These are phyloP conservation scores for Cheilosia urbana DNA, from an alignment of 2,888 invertebrate species.

Conservation along the genomic window DNA sequence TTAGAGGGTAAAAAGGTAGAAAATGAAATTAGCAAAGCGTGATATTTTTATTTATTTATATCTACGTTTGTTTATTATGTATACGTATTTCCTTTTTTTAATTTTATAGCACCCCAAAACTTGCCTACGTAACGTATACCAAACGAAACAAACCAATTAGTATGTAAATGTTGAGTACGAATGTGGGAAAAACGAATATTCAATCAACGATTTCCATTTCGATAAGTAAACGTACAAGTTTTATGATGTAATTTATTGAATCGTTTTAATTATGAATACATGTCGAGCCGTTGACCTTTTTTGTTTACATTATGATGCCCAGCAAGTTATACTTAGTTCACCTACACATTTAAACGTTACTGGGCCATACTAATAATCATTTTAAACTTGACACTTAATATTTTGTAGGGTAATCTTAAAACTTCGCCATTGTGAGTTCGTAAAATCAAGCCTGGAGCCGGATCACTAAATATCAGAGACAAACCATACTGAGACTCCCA, in stretches of 20 bases:
- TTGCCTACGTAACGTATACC: conserved; percentile 31
- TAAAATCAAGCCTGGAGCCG: too few relatives aligned
- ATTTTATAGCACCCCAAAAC: conserved; percentile 28
- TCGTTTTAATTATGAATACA: conserved; percentile 13
- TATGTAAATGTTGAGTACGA: conserved; percentile 12
- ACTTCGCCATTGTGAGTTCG: too few relatives aligned
- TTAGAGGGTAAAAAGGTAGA: conserved; percentile 18
- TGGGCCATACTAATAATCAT: too few relatives aligned
- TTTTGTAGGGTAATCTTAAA: too few relatives aligned
- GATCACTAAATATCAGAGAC: too few relatives aligned
- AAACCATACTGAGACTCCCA: too few relatives aligned
- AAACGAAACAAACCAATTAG: background rate
- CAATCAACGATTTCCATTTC: conserved; percentile 41
- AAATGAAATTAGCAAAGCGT: conserved; percentile 52
- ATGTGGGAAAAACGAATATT: conserved; percentile 35
- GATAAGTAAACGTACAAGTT: conserved; percentile 2
- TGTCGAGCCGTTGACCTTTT: conserved; percentile 23
- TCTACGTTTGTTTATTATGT: background rate
- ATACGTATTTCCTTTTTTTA: background rate
- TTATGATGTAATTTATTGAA: conserved; percentile 21
- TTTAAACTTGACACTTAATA: too few relatives aligned
- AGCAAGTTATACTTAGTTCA: background rate
- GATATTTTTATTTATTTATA: conserved; percentile 26
- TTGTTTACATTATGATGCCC: background rate
- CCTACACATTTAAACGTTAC: background rate